Conservation (phyloP, 2,888 invertebrate genomes). For the Melanotus villosus region DNA sequence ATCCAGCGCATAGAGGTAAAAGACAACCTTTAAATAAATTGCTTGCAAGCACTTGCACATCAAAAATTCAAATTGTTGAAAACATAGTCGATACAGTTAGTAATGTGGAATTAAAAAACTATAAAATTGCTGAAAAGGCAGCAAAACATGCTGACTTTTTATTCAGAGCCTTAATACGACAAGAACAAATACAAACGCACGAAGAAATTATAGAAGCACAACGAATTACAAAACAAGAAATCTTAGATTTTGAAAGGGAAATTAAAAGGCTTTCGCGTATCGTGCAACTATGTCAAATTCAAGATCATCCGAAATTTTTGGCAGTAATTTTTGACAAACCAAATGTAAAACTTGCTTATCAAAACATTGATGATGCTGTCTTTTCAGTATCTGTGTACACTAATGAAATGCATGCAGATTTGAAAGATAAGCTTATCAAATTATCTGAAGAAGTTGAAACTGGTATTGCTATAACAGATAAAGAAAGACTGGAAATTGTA, state of each 20-base stretch:
- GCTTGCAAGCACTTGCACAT: too few species aligned
- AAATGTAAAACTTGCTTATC: background rate
- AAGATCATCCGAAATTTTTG: background rate
- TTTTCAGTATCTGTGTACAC: too few species aligned
- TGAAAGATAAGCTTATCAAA: too few species aligned
- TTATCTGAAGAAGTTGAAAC: slow-evolving; percentile 47
- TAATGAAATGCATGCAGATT: slow-evolving; percentile 41
- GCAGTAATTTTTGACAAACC: background rate
- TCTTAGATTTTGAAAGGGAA: too few species aligned
- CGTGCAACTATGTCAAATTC: slow-evolving; percentile 49
- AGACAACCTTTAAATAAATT: too few species aligned
- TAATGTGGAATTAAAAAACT: slow-evolving; percentile 19
- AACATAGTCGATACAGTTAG: slow-evolving; percentile 44
- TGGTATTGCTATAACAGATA: slow-evolving; percentile 60
- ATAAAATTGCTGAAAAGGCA: slow-evolving; percentile 22
- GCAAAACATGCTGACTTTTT: too few species aligned
- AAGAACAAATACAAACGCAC: slow-evolving; percentile 55
- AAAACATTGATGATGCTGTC: slow-evolving; percentile 34
- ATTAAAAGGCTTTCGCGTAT: too few species aligned
- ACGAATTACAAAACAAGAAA: too few species aligned
- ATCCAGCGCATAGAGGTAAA: too few species aligned
- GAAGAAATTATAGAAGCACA: too few species aligned
- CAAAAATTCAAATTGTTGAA: background rate
- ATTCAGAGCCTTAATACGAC: slow-evolving; percentile 43
- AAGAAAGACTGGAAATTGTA: slow-evolving; percentile 72